Evolutionary conservation across 2,888 invertebrate genomes (phyloP).

Genomic region (Dasypogon diadema): DNA sequence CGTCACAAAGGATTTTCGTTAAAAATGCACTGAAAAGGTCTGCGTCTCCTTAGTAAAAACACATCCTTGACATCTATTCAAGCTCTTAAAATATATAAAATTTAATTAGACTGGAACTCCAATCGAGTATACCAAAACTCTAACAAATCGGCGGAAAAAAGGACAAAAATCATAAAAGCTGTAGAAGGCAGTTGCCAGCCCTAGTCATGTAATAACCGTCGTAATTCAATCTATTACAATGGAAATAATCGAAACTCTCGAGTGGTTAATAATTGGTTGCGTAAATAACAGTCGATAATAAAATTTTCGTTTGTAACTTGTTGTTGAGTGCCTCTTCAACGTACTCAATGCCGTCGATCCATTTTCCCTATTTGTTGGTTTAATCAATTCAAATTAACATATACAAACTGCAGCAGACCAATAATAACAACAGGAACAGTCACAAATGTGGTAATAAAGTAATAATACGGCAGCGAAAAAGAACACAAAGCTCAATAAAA

Average conservation of each 20-base stretch:
- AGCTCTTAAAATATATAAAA: no score
- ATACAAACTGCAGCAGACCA: constrained; percentile 20
- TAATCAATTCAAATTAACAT: constrained; percentile 44
- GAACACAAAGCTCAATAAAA: constrained; percentile 44
- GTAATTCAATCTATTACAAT: constrained; percentile 17
- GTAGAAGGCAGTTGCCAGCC: no score
- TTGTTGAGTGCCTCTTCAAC: constrained; percentile 25
- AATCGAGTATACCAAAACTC: no score
- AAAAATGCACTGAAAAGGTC: no score
- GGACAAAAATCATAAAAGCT: no score
- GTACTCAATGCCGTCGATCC: constrained; percentile 20
- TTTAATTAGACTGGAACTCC: no score
- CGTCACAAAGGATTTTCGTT: no score
- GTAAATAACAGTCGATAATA: constrained; percentile 46
- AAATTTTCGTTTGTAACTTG: constrained; percentile 44
- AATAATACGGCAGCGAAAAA: constrained; percentile 39
- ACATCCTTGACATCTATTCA: no score
- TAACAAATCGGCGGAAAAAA: no score
- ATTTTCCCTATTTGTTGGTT: constrained; percentile 39
- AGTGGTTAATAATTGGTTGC: constrained; percentile 51
- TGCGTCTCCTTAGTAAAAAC: no score
- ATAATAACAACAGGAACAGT: constrained; percentile 4
- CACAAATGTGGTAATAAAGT: constrained; percentile 42
- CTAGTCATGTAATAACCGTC: not conserved
- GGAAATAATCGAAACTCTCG: constrained; percentile 41